Conservation (phyloP, 2,888 invertebrate genomes). For the Bugulina stolonifera region DNA sequence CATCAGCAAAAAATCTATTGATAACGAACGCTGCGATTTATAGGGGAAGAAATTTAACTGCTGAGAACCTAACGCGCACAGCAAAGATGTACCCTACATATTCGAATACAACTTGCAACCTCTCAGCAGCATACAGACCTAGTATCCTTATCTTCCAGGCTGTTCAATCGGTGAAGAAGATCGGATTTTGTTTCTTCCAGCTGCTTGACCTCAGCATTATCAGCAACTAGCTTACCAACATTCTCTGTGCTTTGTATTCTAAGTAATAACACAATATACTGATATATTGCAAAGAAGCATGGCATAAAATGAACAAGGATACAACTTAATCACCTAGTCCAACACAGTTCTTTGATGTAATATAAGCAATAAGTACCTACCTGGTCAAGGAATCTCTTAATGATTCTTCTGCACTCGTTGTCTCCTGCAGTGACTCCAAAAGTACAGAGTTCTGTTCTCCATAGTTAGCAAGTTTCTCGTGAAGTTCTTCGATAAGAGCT, state of each 20-base stretch:
- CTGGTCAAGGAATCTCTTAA: constrained; percentile 36
- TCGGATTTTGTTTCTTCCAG: background rate
- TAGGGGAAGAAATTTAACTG: too few relatives aligned
- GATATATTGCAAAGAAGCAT: background rate
- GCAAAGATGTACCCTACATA: too few relatives aligned
- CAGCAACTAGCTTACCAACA: background rate
- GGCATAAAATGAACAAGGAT: background rate
- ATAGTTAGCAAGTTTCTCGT: constrained; percentile 35
- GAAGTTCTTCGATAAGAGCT: constrained; percentile 35
- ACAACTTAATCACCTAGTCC: background rate
- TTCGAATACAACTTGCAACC: too few relatives aligned
- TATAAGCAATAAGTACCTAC: constrained; percentile 31
- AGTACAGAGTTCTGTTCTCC: constrained; percentile 39
- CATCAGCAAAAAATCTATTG: too few relatives aligned
- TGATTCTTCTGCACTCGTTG: constrained; percentile 38
- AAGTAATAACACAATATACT: background rate
- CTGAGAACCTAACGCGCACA: too few relatives aligned
- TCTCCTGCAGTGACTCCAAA: constrained; percentile 38
- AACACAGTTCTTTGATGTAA: too few relatives aligned
- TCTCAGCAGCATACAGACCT: too few relatives aligned
- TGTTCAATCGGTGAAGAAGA: background rate
- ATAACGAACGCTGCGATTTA: too few relatives aligned
- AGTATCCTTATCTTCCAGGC: constrained; percentile 19
- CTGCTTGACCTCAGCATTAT: background rate
- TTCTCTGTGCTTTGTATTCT: constrained; percentile 2